A percentile compares a stretch with the other conserved stretches of the same genome.
Evolutionary conservation across 2,113 vertebrate genomes (phyloP).

Genomic region (Cnemophilus loriae): DNA sequence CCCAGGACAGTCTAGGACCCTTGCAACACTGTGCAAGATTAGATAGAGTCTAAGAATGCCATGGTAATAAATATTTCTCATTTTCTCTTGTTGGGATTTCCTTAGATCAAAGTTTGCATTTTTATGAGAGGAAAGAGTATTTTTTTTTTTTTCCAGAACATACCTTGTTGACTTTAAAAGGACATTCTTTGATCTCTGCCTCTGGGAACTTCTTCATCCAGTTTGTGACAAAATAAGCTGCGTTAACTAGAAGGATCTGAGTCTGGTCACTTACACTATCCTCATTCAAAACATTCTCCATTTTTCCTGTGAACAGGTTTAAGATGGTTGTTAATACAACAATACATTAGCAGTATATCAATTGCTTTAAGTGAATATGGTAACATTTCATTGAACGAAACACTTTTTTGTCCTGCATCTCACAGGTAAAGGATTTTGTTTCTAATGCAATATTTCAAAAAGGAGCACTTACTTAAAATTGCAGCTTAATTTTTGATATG

Average conservation of each 20-base stretch:
- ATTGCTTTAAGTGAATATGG: background rate
- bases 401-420: background rate
- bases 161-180: conserved; percentile 81
- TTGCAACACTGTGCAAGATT: background rate
- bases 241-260: conserved; percentile 76
- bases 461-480: background rate
- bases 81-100: background rate
- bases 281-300: conserved; percentile 72
- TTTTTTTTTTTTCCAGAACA: background rate
- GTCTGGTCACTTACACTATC: conserved; percentile 67
- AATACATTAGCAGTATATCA: background rate
- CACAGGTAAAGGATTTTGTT: background rate
- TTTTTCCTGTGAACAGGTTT: conserved; percentile 65
- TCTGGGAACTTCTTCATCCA: conserved; percentile 83
- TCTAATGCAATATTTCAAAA: background rate
- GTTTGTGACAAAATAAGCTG: conserved; percentile 77
- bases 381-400: background rate
- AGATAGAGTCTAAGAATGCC: background rate
- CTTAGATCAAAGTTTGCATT: background rate
- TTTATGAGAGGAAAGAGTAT: background rate
- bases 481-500: background rate
- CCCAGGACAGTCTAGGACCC: background rate
- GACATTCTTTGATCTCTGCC: conserved; percentile 74
- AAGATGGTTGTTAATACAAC: background rate
- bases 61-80: background rate